These are phyloP conservation scores for Leucozona laternaria DNA, from an alignment of 2,888 invertebrate genomes.

Conservation along the genomic window DNA sequence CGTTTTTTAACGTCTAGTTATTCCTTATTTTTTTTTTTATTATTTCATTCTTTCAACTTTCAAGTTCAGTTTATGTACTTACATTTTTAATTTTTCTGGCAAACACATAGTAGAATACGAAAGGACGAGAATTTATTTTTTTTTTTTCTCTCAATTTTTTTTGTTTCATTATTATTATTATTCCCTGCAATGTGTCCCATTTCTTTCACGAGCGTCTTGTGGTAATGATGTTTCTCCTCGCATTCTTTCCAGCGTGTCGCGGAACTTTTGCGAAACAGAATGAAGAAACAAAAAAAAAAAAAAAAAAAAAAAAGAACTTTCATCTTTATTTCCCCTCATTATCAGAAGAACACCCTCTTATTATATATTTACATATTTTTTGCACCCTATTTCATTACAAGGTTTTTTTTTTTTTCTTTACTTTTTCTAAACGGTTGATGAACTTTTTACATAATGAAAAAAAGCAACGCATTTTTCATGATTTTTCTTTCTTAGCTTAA, in stretches of 20 bases:
- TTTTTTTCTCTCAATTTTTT: slow-evolving; percentile 25
- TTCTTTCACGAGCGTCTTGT: slow-evolving; percentile 73
- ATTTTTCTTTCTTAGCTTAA: slow-evolving; percentile 54
- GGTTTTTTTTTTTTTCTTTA: slow-evolving; percentile 15
- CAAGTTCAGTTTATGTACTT: slow-evolving; percentile 76
- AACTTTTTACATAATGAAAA: slow-evolving; percentile 75
- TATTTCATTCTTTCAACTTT: slow-evolving; percentile 74
- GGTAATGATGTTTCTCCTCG: slow-evolving; percentile 75
- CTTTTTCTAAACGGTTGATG: slow-evolving; percentile 72
- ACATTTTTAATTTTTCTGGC: slow-evolving; percentile 74
- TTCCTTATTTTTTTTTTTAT: slow-evolving; percentile 41
- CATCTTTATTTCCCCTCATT: slow-evolving; percentile 75
- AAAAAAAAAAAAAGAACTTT: slow-evolving; percentile 45
- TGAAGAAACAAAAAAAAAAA: slow-evolving; percentile 42
- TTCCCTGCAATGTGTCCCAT: slow-evolving; percentile 70
- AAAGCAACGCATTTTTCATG: slow-evolving; percentile 64
- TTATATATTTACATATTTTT: slow-evolving; percentile 67
- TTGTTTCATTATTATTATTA: slow-evolving; percentile 50
- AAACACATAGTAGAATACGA: slow-evolving; percentile 71
- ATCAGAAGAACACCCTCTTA: slow-evolving; percentile 72
- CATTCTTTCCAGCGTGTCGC: slow-evolving; percentile 69
- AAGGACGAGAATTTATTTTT: slow-evolving; percentile 45
- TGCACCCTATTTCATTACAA: slow-evolving; percentile 73
- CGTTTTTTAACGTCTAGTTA: slow-evolving; percentile 35
- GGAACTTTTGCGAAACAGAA: slow-evolving; percentile 62